phyloP scores from a whole-genome alignment of 2,888 invertebrate genomes.

The Malachius bipustulatus region DNA sequence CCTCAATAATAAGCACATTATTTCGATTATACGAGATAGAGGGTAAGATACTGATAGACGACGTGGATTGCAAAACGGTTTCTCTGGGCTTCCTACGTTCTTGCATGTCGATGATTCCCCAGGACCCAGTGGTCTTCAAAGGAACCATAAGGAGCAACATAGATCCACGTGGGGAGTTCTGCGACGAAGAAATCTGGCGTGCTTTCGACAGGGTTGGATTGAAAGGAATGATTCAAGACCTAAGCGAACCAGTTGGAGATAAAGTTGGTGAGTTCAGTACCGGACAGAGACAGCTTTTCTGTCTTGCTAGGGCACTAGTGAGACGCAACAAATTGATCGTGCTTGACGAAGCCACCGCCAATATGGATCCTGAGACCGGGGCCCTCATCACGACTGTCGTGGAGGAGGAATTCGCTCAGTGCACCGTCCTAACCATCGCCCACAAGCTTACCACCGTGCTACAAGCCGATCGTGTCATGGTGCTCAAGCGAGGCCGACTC shows the following conservation, averaged over 20 bases:
- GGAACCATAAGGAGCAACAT: too few species aligned
- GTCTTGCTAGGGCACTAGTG: slow-evolving; percentile 42
- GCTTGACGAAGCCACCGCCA: too few species aligned
- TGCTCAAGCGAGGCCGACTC: slow-evolving; percentile 37
- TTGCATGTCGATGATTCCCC: too few species aligned
- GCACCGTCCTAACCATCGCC: slow-evolving; percentile 39
- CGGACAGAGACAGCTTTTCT: slow-evolving; percentile 43
- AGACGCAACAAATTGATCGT: slow-evolving; percentile 37
- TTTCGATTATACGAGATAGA: slow-evolving; percentile 65
- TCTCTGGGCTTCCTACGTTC: too few species aligned
- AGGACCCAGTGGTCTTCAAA: too few species aligned
- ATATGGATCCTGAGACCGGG: slow-evolving; percentile 41
- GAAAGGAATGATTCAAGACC: too few species aligned
- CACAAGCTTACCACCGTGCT: slow-evolving; percentile 38
- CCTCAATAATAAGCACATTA: too few species aligned
- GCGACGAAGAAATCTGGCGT: too few species aligned
- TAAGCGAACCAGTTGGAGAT: too few species aligned
- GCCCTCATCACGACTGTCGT: slow-evolving; percentile 40
- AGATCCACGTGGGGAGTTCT: too few species aligned
- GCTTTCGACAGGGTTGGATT: slow-evolving; percentile 61
- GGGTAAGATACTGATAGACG: slow-evolving; percentile 74
- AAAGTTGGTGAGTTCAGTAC: slow-evolving; percentile 34
- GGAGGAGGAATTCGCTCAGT: slow-evolving; percentile 36
- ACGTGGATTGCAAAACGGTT: too few species aligned
- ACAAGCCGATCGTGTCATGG: slow-evolving; percentile 41